Evolutionary conservation across 1,140 invertebrate genomes (phyloP), one percentile per base, ranked within the genome.

Genomic region (Drosophila erecta): DNA sequence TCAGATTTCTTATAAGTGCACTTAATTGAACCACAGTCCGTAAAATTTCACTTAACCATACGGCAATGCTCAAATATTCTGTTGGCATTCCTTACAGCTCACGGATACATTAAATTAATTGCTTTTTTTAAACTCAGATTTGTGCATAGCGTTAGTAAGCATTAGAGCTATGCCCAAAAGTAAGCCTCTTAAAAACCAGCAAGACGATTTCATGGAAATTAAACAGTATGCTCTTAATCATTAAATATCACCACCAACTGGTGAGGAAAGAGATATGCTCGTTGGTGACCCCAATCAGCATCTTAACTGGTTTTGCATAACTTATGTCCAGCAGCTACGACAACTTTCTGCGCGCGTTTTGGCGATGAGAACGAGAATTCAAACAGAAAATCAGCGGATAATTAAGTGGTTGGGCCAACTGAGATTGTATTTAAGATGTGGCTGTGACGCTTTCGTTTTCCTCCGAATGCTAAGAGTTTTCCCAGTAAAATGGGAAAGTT

Each of bases 401-500:
- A 65, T 84, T 55, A 53, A 59, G 58, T 62, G 58, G 61, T 81
- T 55, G 55, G 33, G 55, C 40, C 22, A 50, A 59, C 37, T 8
- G 38, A 44, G 58, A 64, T 62, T 35, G 33, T 35, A 40, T 46
- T 20, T 22, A 11, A 58, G 55, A 35, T 53, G 24, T 2, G 57
- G 41, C 55, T 51, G 54, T 75, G 81, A 40, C 78, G 81, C 83
- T 86, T 86, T 86, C 81, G 77, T 90, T 89, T 89, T 89, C 72
- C 81, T 60, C 56, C 44, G 44, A 47, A 46, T 78, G 67, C 57
- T 12, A 57, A 30, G 27, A 70, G 76, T 90, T 89, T 90, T 89
- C 62, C 84, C 72, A 41, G 57, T 79, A 87, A 87, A 90, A 79
- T 84, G 84, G 85, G 84, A 89, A 89, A 89, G 83, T 89, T 83